Evolutionary conservation across 2,113 vertebrate species (phyloP), one percentile per base, ranked within the genome.

Genomic region (Dromaius novaehollandiae): DNA sequence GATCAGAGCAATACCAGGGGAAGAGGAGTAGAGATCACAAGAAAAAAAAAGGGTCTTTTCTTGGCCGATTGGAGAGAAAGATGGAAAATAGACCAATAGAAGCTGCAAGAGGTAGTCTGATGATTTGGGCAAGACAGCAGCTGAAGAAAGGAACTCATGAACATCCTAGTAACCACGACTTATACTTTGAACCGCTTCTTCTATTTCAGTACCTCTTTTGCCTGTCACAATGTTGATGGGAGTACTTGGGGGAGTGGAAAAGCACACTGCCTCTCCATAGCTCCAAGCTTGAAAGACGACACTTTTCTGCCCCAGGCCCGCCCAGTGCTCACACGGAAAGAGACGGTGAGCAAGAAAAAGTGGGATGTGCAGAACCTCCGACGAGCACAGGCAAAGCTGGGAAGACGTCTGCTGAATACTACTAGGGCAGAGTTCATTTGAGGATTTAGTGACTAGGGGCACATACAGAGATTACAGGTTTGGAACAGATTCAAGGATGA

Each of bases 1-100:
- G 66, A 97, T 96, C 94, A 97, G 91, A 97, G 88, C 74, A 94
- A 89, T 32, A 85, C 58, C 87, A 89, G 78, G 48, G 44, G 92
- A 88, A 93, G 86, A 95, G 66, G 21, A 93, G 76, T 88, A 58
- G 90, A 82, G 63, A 95, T 64, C 87, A 84, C 60, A 92, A 86
- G 60, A 32, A 3, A 40, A 88, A 76, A 70, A 91, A 89, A 82
- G 18, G 56, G 63, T 36, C 46, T 92, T 96, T 92, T 94, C 69
- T 87, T 82, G 87, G 94, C 84, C 82, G 82, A 93, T 89, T 89
- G 77, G 76, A 91, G 53, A 80, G 48, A 73, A 82, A 94, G 78
- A 86, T 63, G 70, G 89, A 91, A 94, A 95, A 95, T 6, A 81
- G 55, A 82, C 73, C 30, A 81, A 89, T 56, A 93, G 55, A 84